phyloP scores from a whole-genome alignment of 2,888 invertebrate species.

The Cylindroiulus punctatus region DNA sequence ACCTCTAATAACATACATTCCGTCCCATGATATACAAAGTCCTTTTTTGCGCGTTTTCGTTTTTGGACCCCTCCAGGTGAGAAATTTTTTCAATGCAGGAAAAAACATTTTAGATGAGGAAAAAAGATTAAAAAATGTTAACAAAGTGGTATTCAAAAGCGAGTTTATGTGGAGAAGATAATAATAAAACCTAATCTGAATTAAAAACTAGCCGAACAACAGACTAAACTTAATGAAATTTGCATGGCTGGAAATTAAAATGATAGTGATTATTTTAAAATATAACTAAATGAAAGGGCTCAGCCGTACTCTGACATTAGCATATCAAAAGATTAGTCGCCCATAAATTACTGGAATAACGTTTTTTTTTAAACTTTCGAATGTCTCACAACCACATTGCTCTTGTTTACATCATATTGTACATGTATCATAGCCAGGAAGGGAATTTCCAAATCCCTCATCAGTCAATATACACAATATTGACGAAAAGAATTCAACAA shows the following conservation, averaged over 20 bases:
- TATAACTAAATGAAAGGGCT: not conserved
- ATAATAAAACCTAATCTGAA: slow-evolving; percentile 37
- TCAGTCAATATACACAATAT: no score
- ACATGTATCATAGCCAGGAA: no score
- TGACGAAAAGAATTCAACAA: no score
- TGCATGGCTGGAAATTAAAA: slow-evolving; percentile 10
- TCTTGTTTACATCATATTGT: no score
- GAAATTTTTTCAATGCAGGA: slow-evolving; percentile 17
- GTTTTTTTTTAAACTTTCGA: no score
- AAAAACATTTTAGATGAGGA: slow-evolving; percentile 6
- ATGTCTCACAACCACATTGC: no score
- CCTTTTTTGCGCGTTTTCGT: not conserved
- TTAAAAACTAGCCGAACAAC: slow-evolving; percentile 36
- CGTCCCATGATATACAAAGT: not conserved
- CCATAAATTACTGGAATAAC: no score
- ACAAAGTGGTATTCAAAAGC: slow-evolving; percentile 47
- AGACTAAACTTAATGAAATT: slow-evolving; percentile 21
- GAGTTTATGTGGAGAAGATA: slow-evolving; percentile 36
- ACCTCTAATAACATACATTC: slow-evolving; percentile 44
- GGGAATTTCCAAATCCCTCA: no score
- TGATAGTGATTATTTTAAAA: not conserved
- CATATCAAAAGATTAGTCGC: no score
- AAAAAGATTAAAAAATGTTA: slow-evolving; percentile 39
- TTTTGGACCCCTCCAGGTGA: slow-evolving; percentile 44
- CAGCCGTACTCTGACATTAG: not conserved